Percentiles rank a stretch among this genome's conserved stretches.
These are phyloP conservation scores for Rhingia campestris DNA, from an alignment of 2,888 invertebrate genomes.

Conservation along the genomic window DNA sequence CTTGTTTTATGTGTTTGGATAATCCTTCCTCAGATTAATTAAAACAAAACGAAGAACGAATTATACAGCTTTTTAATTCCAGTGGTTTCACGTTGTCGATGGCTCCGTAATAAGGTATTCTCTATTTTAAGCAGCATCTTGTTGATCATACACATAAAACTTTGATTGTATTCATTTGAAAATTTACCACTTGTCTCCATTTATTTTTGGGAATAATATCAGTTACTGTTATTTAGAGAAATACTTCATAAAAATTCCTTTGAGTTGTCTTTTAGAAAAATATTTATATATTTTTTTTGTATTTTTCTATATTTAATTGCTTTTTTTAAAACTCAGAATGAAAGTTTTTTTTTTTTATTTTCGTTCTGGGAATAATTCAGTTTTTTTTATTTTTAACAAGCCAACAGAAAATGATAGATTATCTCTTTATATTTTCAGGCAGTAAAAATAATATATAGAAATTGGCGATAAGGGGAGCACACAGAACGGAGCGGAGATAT, in stretches of 20 bases:
- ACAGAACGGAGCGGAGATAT: constrained; percentile 19
- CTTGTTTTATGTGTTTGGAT: constrained; percentile 25
- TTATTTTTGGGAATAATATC: constrained; percentile 77
- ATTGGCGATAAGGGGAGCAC: constrained; percentile 49
- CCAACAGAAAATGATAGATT: not conserved
- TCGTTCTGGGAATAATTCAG: not conserved
- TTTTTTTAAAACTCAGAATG: not conserved
- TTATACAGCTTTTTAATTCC: constrained; percentile 94
- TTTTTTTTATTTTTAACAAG: not conserved
- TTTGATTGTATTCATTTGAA: constrained; percentile 81
- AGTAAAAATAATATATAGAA: constrained; percentile 26
- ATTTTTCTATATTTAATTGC: not conserved
- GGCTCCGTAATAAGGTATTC: constrained; percentile 90
- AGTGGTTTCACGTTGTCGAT: constrained; percentile 91
- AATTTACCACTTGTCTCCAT: constrained; percentile 81
- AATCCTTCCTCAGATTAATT: constrained; percentile 82
- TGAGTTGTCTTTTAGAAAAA: constrained; percentile 11
- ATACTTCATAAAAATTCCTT: constrained; percentile 75
- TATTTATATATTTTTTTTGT: too few species aligned
- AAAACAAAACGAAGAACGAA: constrained; percentile 93
- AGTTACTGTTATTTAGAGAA: constrained; percentile 60
- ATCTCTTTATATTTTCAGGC: constrained; percentile 19
- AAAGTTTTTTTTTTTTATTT: not conserved
- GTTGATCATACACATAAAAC: constrained; percentile 82
- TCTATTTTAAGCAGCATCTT: constrained; percentile 89